These are phyloP conservation scores for Phrixothrix hirtus DNA, from an alignment of 2,888 invertebrate species.

Conservation along the genomic window DNA sequence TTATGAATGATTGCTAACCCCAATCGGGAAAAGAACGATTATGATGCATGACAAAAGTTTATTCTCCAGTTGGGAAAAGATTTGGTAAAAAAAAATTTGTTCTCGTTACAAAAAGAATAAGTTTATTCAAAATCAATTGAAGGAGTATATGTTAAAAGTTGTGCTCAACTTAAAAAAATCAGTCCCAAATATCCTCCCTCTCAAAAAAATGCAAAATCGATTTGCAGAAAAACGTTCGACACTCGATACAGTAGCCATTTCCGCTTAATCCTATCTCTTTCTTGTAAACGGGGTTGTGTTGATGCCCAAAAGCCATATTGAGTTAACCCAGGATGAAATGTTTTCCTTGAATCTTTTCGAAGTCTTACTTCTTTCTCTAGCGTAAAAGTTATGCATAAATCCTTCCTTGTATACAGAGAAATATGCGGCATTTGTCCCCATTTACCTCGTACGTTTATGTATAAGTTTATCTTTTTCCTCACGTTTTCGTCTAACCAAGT, in stretches of 20 bases:
- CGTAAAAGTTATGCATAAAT: not conserved
- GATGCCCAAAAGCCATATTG: conserved; percentile 27
- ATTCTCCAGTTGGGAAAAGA: no score
- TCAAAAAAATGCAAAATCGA: no score
- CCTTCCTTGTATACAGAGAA: not conserved
- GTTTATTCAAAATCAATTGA: no score
- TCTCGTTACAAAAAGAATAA: no score
- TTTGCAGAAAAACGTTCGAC: conserved; percentile 11
- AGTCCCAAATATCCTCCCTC: no score
- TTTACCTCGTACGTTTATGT: not conserved
- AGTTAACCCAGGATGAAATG: conserved; percentile 22
- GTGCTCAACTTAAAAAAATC: no score
- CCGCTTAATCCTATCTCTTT: conserved; percentile 26
- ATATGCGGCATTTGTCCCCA: not conserved
- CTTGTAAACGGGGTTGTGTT: conserved; percentile 18
- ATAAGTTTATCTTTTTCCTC: not conserved
- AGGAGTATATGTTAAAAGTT: no score
- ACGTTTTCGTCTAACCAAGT: not conserved
- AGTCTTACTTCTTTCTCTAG: conserved; percentile 12
- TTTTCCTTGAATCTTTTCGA: conserved; percentile 18
- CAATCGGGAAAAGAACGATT: no score
- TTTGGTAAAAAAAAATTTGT: no score
- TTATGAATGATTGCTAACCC: no score
- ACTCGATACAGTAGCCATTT: conserved; percentile 17
- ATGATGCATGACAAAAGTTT: no score